A percentile compares a stretch with the other conserved stretches of the same genome.
Evolutionary conservation across 2,888 invertebrate species (phyloP).

Genomic region (Ptychoptera contaminata): DNA sequence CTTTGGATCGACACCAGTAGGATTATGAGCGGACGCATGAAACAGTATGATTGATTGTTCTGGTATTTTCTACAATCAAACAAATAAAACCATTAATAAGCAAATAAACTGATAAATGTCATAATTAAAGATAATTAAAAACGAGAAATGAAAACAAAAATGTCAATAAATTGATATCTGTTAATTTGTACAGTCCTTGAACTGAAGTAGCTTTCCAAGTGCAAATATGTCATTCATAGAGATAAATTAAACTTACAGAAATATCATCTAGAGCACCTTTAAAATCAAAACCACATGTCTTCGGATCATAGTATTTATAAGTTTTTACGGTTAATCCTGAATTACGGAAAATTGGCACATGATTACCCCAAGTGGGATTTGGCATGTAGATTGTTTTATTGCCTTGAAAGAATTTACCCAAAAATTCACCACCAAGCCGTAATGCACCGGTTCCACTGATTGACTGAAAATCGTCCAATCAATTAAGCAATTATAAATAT

Average conservation of each 20-base stretch:
- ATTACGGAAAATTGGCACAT: conserved; percentile 85
- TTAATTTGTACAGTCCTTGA: neutral
- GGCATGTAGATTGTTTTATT: conserved; percentile 78
- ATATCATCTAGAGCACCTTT: conserved; percentile 81
- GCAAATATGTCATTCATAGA: neutral
- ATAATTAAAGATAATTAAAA: neutral
- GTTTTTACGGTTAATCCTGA: conserved; percentile 69
- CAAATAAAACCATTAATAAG: neutral
- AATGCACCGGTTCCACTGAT: conserved; percentile 96
- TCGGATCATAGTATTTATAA: conserved; percentile 88
- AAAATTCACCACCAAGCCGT: conserved; percentile 79
- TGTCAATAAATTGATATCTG: neutral
- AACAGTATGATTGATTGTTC: conserved; percentile 76
- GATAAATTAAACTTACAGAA: conserved; percentile 41
- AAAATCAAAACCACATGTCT: conserved; percentile 87
- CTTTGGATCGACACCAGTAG: conserved; percentile 86
- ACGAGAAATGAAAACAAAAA: neutral
- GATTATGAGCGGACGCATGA: conserved; percentile 98
- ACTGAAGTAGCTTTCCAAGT: neutral
- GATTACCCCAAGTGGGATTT: conserved; percentile 96
- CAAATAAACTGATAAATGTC: neutral
- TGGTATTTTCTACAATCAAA: conserved; percentile 67
- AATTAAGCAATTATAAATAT: conserved; percentile 16
- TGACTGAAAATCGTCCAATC: too few relatives aligned
- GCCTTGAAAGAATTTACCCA: conserved; percentile 64